Evolutionary conservation across 2,797 vertebrate species (phyloP), one percentile per base, ranked within the genome.

Genomic region (Holocentrus rufus): DNA sequence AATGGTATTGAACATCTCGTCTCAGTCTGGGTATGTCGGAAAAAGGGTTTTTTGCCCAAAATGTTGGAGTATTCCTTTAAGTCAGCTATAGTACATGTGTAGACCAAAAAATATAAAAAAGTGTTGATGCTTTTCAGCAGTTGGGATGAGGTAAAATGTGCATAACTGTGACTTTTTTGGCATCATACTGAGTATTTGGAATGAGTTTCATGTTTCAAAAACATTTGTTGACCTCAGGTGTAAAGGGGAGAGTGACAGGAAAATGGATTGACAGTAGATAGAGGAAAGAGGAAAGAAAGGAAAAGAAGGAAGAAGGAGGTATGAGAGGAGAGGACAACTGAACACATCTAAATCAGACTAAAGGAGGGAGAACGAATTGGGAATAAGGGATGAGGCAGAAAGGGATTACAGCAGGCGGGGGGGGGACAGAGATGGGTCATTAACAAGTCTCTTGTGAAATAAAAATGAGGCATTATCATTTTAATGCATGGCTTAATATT

Each of bases 361-460:
- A 90, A 90, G 83, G 83, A 89, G 77, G 82, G 80, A 81, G 81
- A 87, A 88, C 82, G 76, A 87, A 86, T 82, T 74, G 81, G 81
- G 84, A 83, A 85, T 80, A 85, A 85, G 76, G 65, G 78, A 83
- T 72, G 79, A 80, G 80, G 85, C 13, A 18, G 70, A 80, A 74
- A 73, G 59, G 82, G 86, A 90, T 88, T 87, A 86, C 60, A 5
- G 65, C 5, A 9, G 13, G 46, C 17, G 15, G 14, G 55, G 7
- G 55, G 2, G 74, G 77, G 76, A 80, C 1, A 18, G 58, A 88
- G 79, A 63, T 18, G 9, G 75, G 64, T 85, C 85, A 88, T 88
- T 90, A 85, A 76, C 58, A 74, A 76, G 71, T 82, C 84, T 83
- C 69, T 60, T n/a, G 76, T 66, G 80, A 76, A 85, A 86, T 76